Percentiles rank a stretch among this genome's conserved stretches.
phyloP scores from a whole-genome alignment of 2,888 invertebrate genomes.

The Morpho helenor region DNA sequence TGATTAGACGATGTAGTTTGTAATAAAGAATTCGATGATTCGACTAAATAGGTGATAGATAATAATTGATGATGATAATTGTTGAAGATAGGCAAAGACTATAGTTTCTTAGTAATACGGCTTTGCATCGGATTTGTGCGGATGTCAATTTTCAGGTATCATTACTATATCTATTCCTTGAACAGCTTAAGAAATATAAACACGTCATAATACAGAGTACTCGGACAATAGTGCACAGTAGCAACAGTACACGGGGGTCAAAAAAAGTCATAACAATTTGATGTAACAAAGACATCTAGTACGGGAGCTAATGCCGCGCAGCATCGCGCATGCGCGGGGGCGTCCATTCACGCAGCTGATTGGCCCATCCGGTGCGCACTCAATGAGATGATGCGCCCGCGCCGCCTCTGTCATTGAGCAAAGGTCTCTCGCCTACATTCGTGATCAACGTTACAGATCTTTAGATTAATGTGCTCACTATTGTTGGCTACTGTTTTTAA shows the following conservation, averaged over 20 bases:
- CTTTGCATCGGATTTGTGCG: no score
- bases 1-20: no score
- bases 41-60: no score
- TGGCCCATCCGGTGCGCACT: constrained; percentile 77
- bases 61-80: no score
- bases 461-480: constrained; percentile 27
- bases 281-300: constrained; percentile 70
- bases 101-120: no score
- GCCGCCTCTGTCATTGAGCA: constrained; percentile 73
- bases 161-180: not conserved
- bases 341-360: constrained; percentile 78
- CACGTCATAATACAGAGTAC: constrained; percentile 3
- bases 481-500: constrained; percentile 23
- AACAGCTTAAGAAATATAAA: constrained; percentile 5
- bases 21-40: no score
- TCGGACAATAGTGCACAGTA: constrained; percentile 51
- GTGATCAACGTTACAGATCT: constrained; percentile 47
- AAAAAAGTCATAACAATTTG: constrained; percentile 72
- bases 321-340: constrained; percentile 64
- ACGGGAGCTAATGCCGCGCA: constrained; percentile 66
- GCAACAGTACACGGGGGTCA: constrained; percentile 48
- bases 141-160: not conserved
- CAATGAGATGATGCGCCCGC: constrained; percentile 77
- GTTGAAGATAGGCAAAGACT: no score
- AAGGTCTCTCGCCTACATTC: constrained; percentile 75